These are phyloP conservation scores for Thecophora atra DNA, from an alignment of 2,888 invertebrate species.

Conservation along the genomic window DNA sequence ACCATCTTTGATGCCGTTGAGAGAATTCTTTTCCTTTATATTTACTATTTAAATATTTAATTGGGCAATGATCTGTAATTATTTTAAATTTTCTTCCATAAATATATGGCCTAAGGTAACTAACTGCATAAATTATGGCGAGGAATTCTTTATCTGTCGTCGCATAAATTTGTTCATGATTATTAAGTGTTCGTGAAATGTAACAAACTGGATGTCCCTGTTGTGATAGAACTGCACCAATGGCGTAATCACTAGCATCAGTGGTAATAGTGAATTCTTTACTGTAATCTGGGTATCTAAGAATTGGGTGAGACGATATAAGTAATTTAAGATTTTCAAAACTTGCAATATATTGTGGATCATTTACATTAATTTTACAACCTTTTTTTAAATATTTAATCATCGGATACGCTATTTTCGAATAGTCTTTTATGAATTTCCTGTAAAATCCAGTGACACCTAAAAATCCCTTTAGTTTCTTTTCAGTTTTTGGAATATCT, in stretches of 20 bases:
- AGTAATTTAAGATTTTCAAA: no score
- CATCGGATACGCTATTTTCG: no score
- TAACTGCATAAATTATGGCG: constrained; percentile 14
- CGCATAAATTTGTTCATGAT: constrained; percentile 13
- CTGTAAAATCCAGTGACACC: no score
- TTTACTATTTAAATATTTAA: neutral
- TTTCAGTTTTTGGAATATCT: no score
- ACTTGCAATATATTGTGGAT: no score
- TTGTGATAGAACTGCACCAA: neutral
- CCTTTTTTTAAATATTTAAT: no score
- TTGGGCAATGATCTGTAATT: constrained; percentile 14
- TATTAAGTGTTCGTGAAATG: neutral
- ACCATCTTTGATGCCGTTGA: constrained; percentile 12
- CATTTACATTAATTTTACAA: no score
- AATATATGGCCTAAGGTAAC: constrained; percentile 19
- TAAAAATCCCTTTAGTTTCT: no score
- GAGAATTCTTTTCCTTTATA: constrained; percentile 8
- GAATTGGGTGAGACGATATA: constrained; percentile 8
- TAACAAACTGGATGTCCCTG: constrained; percentile 10
- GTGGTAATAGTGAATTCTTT: constrained; percentile 1
- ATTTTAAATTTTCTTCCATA: constrained; percentile 22
- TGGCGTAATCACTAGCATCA: neutral
- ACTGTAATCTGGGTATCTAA: constrained; percentile 2
- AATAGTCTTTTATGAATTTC: no score
- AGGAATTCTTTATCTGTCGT: constrained; percentile 18